phyloP scores from a whole-genome alignment of 2,113 vertebrate genomes.

The Ptyas mucosa region DNA sequence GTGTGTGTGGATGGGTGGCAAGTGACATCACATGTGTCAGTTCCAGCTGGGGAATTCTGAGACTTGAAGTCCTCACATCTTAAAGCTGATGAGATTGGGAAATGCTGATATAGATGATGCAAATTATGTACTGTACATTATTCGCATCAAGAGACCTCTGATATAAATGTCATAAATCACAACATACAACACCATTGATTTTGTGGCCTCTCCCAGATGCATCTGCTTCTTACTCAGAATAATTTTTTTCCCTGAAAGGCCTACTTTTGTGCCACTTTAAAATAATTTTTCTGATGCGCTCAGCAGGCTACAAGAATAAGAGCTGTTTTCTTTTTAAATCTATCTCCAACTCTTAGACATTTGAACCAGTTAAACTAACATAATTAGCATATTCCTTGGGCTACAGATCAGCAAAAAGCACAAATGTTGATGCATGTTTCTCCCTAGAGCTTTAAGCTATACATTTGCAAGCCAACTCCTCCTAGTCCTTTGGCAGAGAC shows the following conservation, averaged over 20 bases:
- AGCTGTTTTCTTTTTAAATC: neutral
- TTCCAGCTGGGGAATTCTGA: neutral
- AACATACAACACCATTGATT: neutral
- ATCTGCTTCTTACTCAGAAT: neutral
- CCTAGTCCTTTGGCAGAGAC: slow-evolving; percentile 16
- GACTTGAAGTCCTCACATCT: neutral
- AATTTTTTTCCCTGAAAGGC: neutral
- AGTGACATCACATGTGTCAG: neutral
- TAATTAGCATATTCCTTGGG: neutral
- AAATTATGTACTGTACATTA: neutral
- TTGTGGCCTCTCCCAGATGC: neutral
- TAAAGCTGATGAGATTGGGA: neutral
- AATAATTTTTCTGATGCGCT: neutral
- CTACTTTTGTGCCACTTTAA: neutral
- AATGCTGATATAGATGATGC: neutral
- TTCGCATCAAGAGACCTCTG: neutral
- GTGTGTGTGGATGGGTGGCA: neutral
- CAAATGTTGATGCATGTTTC: neutral
- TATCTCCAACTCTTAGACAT: neutral
- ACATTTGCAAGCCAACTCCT: slow-evolving; percentile 5
- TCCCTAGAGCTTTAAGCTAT: neutral
- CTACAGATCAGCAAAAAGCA: neutral
- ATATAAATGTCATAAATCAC: neutral
- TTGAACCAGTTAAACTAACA: neutral
- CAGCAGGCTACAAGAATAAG: neutral